Percentiles rank a stretch among this genome's conserved stretches.
phyloP scores from a whole-genome alignment of 2,888 invertebrate genomes.

The Azorinus chamasolen region DNA sequence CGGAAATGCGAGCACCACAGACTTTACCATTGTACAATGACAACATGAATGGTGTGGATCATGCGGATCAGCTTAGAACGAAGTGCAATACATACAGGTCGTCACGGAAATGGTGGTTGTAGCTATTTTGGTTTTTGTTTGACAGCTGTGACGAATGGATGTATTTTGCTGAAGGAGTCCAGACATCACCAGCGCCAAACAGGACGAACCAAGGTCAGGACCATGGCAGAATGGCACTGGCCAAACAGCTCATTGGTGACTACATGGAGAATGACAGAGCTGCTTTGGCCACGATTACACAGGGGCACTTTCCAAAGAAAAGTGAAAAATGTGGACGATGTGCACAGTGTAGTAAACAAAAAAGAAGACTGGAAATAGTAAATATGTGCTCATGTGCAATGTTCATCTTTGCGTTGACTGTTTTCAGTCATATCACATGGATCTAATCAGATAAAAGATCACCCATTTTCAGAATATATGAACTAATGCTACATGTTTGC shows the following conservation, averaged over 20 bases:
- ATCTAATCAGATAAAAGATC: too few relatives aligned
- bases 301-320: too few relatives aligned
- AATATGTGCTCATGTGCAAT: background rate
- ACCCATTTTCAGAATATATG: too few relatives aligned
- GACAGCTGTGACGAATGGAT: background rate
- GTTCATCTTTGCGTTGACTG: constrained; percentile 1
- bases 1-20: too few relatives aligned
- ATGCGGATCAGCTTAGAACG: constrained; percentile 43
- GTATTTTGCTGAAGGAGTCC: background rate
- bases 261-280: too few relatives aligned
- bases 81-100: constrained; percentile 12
- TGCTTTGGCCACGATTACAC: too few relatives aligned
- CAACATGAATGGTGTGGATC: constrained; percentile 42
- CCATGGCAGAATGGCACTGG: too few relatives aligned
- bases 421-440: too few relatives aligned
- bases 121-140: constrained; percentile 2
- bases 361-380: background rate
- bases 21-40: constrained; percentile 27
- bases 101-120: background rate
- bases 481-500: too few relatives aligned
- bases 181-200: background rate
- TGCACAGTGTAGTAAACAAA: background rate
- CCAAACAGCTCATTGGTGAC: too few relatives aligned
- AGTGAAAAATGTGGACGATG: too few relatives aligned
- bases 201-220: background rate